A percentile compares a stretch with the other conserved stretches of the same genome.
phyloP scores from a whole-genome alignment of 1,140 invertebrate species.

The Adelges cooleyi region DNA sequence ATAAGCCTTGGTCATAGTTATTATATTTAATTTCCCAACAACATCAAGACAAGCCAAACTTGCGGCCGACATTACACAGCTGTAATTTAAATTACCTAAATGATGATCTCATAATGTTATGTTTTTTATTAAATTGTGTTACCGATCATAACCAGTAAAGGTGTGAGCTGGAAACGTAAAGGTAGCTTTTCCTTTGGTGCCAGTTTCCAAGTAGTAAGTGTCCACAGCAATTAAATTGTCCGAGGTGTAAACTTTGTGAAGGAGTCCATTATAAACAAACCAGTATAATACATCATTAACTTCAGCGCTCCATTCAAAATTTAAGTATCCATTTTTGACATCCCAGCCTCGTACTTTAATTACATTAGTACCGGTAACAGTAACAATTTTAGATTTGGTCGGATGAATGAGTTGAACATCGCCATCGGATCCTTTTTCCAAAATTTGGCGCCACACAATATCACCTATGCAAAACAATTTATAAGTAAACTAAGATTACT shows the following conservation, averaged over 20 bases:
- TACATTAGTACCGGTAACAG: constrained; percentile 56
- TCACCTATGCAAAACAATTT: constrained; percentile 43
- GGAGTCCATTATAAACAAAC: constrained; percentile 13
- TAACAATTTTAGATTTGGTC: constrained; percentile 52
- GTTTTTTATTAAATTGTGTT: neutral
- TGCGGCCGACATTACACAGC: constrained; percentile 12
- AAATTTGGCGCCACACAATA: constrained; percentile 67
- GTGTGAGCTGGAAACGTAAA: constrained; percentile 5
- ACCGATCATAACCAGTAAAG: constrained; percentile 13
- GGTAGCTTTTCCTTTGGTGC: neutral
- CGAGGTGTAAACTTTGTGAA: neutral
- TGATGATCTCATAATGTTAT: neutral
- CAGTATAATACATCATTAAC: constrained; percentile 3
- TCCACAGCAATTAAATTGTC: constrained; percentile 10
- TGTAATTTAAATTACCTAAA: neutral
- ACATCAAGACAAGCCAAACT: constrained; percentile 9
- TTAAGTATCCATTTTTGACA: constrained; percentile 49
- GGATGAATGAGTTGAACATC: constrained; percentile 46
- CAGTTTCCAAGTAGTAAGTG: constrained; percentile 18
- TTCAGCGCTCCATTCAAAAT: constrained; percentile 42
- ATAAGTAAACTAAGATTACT: constrained; percentile 2
- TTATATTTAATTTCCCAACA: neutral
- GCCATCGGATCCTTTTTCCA: constrained; percentile 50
- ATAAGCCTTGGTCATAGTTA: neutral
- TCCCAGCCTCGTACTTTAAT: constrained; percentile 60